Base-by-base conservation (phyloP, 2,113 vertebrate species). In the Xerus inauris region DNA sequence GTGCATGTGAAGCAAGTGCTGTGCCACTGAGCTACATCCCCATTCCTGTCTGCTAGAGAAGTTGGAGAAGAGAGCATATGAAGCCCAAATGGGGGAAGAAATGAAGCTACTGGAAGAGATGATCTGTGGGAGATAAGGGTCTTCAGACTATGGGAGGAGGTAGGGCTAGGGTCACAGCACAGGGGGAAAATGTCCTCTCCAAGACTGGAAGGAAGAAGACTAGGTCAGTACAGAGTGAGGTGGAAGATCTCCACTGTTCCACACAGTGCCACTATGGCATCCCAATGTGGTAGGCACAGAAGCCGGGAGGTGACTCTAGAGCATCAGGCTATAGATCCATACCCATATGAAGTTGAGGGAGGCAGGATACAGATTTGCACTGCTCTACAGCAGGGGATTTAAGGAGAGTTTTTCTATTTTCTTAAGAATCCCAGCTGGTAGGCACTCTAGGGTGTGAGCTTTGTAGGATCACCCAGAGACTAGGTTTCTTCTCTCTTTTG, bases 221-320 rank as follows among this genome's bases (percentile, higher is more conserved):
- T 8, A 69, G 54, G 59, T 71, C 42, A 42, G n/a, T 1, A 57
- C 38, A 51, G 38, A 59, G 40, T 20, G 0, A 5, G 26, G 16
- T 3, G 12, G 40, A 35, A 19, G 24, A 30, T 49, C 59, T 65
- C n/a, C 19, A 26, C 13, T 3, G 9, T 16, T 42, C 22, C 10
- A 0, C 6, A 0, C 0, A 6, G 49, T 3, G 3, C 69, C 40
- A 8, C 0, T 2, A 6, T 4, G 38, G 26, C 40, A 12, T 10
- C 40, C 10, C 30, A 3, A 0, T 0, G 45, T 9, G 35, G 49
- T 32, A 51, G 32, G 30, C 30, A 5, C 28, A 7, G 26, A 67
- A 62, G 49, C 47, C 28, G 57, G 6, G 0, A 6, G 12, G 67
- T 76, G 57, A 51, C 22, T 84, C 51, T 22, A 9, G 24, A 12